Evolutionary conservation across 2,113 vertebrate genomes (phyloP), one percentile per base, ranked within the genome.

Genomic region (Protobothrops flavoviridis): DNA sequence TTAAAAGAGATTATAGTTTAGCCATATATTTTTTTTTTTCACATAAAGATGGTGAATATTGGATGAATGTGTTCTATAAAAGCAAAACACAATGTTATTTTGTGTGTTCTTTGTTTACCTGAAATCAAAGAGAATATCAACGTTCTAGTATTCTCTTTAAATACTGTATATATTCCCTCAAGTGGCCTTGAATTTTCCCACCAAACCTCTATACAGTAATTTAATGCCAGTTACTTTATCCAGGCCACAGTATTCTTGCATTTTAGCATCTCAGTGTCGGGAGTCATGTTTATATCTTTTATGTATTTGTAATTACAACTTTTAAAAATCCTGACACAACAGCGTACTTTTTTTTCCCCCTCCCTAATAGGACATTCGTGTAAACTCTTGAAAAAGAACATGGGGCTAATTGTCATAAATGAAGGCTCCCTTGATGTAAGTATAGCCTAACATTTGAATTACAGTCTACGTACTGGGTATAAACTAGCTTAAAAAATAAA

Each of bases 341-440:
- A 43, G 20, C 5, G 24, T 61, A 93, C 90, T 95, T 94, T 90
- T 96, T 96, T 64, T 64, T 2, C 0, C 0, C 2, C 0, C 2
- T n/a, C n/a, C 96, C 69, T 91, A 94, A 69, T 87, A 99, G 99
- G 99, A 96, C 98, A 99, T 95, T 99, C 99, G 87, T 99, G 99
- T 97, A 99, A 99, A 97, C 98, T 99, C 55, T 96, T 99, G 96
- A 98, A 98, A 93, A 99, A 99, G 97, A 99, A 99, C 97, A 99
- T 99, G 99, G 99, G 99, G 74, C 97, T 99, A 96, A 98, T 99
- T 61, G 99, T 99, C 95, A 98, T 99, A 94, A 99, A 99, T 93
- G 99, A 99, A 97, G 99, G 98, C 91, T 99, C 99, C 43, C 98
- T 99, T 91, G 99, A 99, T 93, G 99, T 99, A 98, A 99, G 99